phyloP scores from a whole-genome alignment of 1,140 invertebrate genomes.

The Chymomyza costata region DNA sequence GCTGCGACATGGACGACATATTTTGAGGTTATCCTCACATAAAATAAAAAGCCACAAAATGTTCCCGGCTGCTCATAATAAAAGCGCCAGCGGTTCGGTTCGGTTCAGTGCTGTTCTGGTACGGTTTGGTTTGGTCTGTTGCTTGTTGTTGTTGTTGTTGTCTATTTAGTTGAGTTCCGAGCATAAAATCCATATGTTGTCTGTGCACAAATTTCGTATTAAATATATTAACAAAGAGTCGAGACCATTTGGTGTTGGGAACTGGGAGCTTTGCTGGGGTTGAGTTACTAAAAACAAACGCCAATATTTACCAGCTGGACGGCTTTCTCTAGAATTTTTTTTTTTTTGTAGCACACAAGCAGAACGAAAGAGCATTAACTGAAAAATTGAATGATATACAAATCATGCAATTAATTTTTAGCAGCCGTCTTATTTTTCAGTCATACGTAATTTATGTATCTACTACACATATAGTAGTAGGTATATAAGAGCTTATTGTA shows the following conservation, averaged over 20 bases:
- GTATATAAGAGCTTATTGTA: too few relatives aligned
- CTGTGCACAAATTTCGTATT: slow-evolving; percentile 14
- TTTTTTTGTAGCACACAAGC: slow-evolving; percentile 34
- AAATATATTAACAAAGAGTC: slow-evolving; percentile 22
- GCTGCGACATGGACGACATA: too few relatives aligned
- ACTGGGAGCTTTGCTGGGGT: neutral
- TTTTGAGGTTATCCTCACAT: slow-evolving; percentile 4
- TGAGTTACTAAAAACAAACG: slow-evolving; percentile 27
- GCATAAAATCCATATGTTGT: slow-evolving; percentile 51
- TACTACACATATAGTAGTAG: too few relatives aligned
- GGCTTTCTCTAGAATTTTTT: slow-evolving; percentile 1
- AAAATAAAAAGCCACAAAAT: slow-evolving; percentile 45
- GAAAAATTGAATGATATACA: slow-evolving; percentile 32
- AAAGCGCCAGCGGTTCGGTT: too few relatives aligned
- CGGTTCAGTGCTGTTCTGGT: too few relatives aligned
- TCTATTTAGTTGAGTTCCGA: neutral
- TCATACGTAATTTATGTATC: too few relatives aligned
- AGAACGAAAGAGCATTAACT: too few relatives aligned
- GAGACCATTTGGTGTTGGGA: slow-evolving; percentile 17
- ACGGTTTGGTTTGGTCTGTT: too few relatives aligned
- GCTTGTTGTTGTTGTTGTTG: too few relatives aligned
- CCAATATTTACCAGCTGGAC: slow-evolving; percentile 3
- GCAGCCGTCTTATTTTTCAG: slow-evolving; percentile 7
- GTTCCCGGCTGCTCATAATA: slow-evolving; percentile 36
- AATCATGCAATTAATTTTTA: slow-evolving; percentile 55